Evolutionary conservation across 1,140 invertebrate species (phyloP), one percentile per base, ranked within the genome.

Genomic region (Camponotus vicinus): DNA sequence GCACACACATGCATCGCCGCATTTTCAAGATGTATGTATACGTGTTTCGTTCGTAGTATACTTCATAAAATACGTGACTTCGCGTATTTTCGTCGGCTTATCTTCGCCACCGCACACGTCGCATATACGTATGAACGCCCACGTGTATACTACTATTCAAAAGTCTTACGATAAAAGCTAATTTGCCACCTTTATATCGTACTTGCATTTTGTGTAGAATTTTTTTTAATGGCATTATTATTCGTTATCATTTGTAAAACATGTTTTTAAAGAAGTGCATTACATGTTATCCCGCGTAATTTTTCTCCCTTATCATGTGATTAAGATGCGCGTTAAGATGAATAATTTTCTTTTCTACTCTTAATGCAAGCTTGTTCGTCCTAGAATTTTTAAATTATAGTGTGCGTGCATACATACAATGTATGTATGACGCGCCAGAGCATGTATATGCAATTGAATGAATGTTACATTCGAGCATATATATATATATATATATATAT

Each of bases 1-100:
- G 52, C 77, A 85, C 79, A 77, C 82, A 42, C 59, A 13, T 42
- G 82, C 75, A 66, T 40, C 21, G 57, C 27, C 67, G n/a, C 32
- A 15, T 11, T 69, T 59, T 21, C 49, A 8, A 6, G 27, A 71
- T n/a, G 15, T 13, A 11, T 55, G 11, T 37, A n/a, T 55, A 61
- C 27, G 15, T 40, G 27, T n/a, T 34, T 1, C 8, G 52, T 73
- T 78, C 57, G 66, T 86, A 59, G 87, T 89, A 87, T 90, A 91
- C 93, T 93, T 93, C 92, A 94, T 92, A 92, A 93, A 93, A 93
- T 93, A 94, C 93, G 92, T 94, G 93, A 94, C 93, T 92, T 87
- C 55, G 93, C 92, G 91, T 92, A 93, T 93, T 93, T 93, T 91
- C 86, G 34, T 85, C 82, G 45, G 91, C 93, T 94, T 94, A 94